Conservation (phyloP, 2,888 invertebrate species). For the Heliconius charithonia region DNA sequence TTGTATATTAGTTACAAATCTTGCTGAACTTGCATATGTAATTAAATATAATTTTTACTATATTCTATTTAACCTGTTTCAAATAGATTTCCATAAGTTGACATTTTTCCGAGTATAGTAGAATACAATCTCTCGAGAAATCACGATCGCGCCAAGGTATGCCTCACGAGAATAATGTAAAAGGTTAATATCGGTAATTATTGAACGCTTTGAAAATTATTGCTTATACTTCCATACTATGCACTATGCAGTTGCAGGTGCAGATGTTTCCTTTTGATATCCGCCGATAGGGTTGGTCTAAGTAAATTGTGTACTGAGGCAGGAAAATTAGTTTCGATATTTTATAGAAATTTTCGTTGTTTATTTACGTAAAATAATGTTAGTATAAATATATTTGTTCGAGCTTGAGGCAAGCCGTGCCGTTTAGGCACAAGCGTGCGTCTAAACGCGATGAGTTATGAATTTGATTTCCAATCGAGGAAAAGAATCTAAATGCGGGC, state of each 20-base stretch:
- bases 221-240: background rate
- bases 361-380: too few relatives aligned
- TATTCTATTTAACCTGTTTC: background rate
- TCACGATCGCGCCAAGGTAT: constrained; percentile 37
- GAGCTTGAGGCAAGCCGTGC: too few relatives aligned
- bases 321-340: background rate
- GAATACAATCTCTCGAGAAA: constrained; percentile 31
- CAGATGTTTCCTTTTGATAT: constrained; percentile 4
- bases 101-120: constrained; percentile 35
- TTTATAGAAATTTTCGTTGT: background rate
- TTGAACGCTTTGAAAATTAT: constrained; percentile 28
- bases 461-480: too few relatives aligned
- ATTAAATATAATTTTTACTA: background rate
- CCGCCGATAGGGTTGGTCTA: background rate
- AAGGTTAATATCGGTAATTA: constrained; percentile 35
- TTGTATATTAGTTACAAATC: background rate
- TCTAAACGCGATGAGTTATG: too few relatives aligned
- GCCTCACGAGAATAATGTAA: constrained; percentile 35
- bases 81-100: constrained; percentile 27
- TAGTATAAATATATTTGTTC: too few relatives aligned
- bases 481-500: too few relatives aligned
- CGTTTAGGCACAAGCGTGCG: too few relatives aligned
- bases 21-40: constrained; percentile 10
- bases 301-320: background rate
- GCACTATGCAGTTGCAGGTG: background rate